A percentile compares a stretch with the other conserved stretches of the same genome.
Conservation (phyloP, 1,140 invertebrate species). For the Papilio xuthus region DNA sequence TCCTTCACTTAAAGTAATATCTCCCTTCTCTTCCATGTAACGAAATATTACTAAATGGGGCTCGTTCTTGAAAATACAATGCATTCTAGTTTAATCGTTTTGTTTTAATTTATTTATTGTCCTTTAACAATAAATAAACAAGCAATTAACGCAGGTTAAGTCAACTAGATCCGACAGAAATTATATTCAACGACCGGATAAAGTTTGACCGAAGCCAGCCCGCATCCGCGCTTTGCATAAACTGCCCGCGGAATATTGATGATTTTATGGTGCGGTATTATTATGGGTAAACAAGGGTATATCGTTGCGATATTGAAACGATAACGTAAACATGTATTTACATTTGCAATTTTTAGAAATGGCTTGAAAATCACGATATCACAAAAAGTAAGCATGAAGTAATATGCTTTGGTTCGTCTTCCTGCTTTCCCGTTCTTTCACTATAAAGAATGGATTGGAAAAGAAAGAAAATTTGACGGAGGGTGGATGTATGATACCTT, state of each 20-base stretch:
- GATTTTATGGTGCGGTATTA: slow-evolving; percentile 25
- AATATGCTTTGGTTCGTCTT: too few species aligned
- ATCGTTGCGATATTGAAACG: slow-evolving; percentile 31
- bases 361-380: too few species aligned
- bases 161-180: slow-evolving; percentile 11
- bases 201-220: slow-evolving; percentile 44
- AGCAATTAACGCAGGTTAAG: slow-evolving; percentile 1
- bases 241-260: slow-evolving; percentile 48
- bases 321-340: slow-evolving; percentile 14
- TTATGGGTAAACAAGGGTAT: not conserved
- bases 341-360: too few species aligned
- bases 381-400: too few species aligned
- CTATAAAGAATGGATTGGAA: too few species aligned
- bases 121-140: slow-evolving; percentile 8
- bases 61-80: not conserved
- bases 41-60: not conserved
- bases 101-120: not conserved
- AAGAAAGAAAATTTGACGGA: too few species aligned
- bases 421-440: too few species aligned
- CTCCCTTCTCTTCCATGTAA: not conserved
- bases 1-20: not conserved
- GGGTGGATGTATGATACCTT: too few species aligned
- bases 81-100: not conserved
- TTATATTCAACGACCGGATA: slow-evolving; percentile 19
- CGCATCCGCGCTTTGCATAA: slow-evolving; percentile 47